Base-by-base conservation (phyloP, 2,797 vertebrate genomes). In the Leptodactylus fallax region DNA sequence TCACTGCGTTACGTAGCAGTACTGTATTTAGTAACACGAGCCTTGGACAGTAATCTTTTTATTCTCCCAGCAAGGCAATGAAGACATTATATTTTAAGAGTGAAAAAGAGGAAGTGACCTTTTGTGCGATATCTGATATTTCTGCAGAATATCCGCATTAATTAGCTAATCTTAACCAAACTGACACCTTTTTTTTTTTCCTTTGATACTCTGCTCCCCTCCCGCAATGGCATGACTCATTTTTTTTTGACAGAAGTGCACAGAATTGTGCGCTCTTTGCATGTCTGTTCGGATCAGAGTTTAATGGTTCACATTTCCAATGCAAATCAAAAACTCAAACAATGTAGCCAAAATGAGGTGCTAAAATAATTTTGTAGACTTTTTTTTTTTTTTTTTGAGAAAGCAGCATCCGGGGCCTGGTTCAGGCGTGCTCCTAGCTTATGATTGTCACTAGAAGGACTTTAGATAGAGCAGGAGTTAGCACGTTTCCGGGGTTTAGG, bases 401-500 rank as follows among this genome's bases (percentile, higher is more conserved):
- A 83, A 86, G 84, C 88, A 89, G 88, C 88, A 86, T 89, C 88
- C 69, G 79, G 85, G 88, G 84, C 84, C 53, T 79, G 80, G 19
- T 83, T 72, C 63, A 55, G 60, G 69, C 21, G 17, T 7, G 69
- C 2, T 79, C 51, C 17, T 60, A 47, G n/a, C 51, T 56, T 27
- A 45, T 51, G 72, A 49, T 53, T 36, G 71, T 79, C 74, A 63
- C 71, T 49, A 56, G 1, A 76, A 81, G 88, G 78, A 80, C 87
- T 90, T 95, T 93, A 99, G 92, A 99, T 99, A 86, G 98, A 99
- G 92, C 97, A 99, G 4, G 98, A 98, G 93, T 99, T 98, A 79
- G 97, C 97, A 92, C 96, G 96, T 92, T 98, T 97, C 91, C 97
- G 96, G 0, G 97, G 97, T 90, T 97, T 98, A 76, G 97, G 97